Percentiles rank a stretch among this genome's conserved stretches.
Evolutionary conservation across 2,797 vertebrate genomes (phyloP).

Genomic region (Triplophysa bombifrons): DNA sequence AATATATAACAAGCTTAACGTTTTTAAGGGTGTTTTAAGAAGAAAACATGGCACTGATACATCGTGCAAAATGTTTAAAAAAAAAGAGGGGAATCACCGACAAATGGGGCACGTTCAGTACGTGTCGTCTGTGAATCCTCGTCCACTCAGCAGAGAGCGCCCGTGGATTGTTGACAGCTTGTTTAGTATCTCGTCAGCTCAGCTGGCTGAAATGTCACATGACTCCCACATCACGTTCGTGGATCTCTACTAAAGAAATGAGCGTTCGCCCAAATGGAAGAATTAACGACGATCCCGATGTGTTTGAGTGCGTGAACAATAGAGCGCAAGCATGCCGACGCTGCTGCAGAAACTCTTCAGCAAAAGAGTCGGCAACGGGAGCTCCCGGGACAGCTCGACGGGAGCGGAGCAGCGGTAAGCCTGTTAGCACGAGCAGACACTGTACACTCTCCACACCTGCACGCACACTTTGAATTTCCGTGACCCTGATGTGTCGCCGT

Average conservation of each 20-base stretch:
- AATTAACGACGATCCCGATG: neutral
- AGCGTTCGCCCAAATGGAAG: neutral
- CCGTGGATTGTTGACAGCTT: neutral
- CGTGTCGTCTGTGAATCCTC: constrained; percentile 17
- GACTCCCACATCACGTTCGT: constrained; percentile 18
- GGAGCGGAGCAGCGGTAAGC: constrained; percentile 50
- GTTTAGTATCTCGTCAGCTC: neutral
- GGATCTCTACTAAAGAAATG: neutral
- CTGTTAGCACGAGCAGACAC: constrained; percentile 16
- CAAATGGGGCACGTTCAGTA: neutral
- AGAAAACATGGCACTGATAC: neutral
- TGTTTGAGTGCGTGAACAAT: neutral
- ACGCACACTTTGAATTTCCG: neutral
- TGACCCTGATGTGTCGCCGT: neutral
- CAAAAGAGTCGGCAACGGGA: constrained; percentile 70
- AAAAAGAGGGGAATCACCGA: neutral
- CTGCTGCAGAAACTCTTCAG: constrained; percentile 82
- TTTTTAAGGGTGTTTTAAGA: too few relatives aligned
- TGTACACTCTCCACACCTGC: neutral
- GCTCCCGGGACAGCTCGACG: constrained; percentile 24
- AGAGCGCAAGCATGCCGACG: constrained; percentile 68
- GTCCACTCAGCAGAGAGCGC: constrained; percentile 30
- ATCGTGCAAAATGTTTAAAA: neutral
- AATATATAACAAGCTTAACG: too few relatives aligned
- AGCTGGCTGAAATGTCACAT: constrained; percentile 31